A percentile compares a stretch with the other conserved stretches of the same genome.
Conservation (phyloP, 2,797 vertebrate species). For the Gymnopithys bicolor region DNA sequence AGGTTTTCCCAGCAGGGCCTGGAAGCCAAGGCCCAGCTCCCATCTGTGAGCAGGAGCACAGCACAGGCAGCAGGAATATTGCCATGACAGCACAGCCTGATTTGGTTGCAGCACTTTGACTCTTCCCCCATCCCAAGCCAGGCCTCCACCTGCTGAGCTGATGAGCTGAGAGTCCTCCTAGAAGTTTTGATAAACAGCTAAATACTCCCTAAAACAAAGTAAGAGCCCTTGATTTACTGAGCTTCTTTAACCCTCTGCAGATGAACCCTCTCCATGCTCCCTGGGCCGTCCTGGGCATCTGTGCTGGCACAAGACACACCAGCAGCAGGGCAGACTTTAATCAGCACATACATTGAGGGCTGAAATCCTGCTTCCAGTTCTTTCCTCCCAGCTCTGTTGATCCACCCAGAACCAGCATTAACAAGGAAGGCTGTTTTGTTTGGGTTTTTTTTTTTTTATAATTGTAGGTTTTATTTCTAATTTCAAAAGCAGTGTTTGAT, state of each 20-base stretch:
- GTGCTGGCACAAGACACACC: neutral
- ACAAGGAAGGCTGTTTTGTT: neutral
- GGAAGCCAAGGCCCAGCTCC: neutral
- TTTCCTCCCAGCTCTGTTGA: neutral
- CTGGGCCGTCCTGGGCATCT: neutral
- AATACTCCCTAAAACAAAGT: neutral
- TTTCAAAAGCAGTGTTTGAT: slow-evolving; percentile 53
- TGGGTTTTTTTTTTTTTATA: neutral
- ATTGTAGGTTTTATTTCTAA: slow-evolving; percentile 37
- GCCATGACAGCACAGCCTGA: neutral
- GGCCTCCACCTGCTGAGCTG: neutral
- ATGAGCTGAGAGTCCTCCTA: neutral
- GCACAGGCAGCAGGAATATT: neutral
- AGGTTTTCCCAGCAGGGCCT: neutral
- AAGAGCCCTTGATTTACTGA: neutral
- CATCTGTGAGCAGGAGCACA: neutral
- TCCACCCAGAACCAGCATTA: neutral
- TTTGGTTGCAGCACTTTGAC: neutral
- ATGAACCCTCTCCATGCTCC: neutral
- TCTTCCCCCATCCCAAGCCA: neutral
- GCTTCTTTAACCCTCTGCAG: slow-evolving; percentile 4
- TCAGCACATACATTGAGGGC: neutral
- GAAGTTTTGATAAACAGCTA: neutral
- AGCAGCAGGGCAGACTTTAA: slow-evolving; percentile 20
- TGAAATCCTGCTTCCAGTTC: neutral